These are phyloP conservation scores for Acanthosoma haemorrhoidale DNA, from an alignment of 2,888 invertebrate genomes.

Conservation along the genomic window DNA sequence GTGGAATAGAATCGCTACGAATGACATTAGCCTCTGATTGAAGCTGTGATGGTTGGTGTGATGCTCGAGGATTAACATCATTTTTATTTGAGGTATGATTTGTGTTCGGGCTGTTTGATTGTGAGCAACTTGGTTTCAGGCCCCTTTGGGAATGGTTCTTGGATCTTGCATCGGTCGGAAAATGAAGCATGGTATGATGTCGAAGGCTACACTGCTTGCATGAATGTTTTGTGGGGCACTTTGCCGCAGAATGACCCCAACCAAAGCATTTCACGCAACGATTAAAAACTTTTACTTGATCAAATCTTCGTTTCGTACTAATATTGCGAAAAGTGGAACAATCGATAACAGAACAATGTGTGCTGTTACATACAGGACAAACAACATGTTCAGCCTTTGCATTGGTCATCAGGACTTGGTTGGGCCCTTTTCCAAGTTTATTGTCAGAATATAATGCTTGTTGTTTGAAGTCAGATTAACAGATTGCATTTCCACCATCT, in stretches of 20 bases:
- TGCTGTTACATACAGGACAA: not conserved
- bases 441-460: too few species aligned
- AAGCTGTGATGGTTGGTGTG: not conserved
- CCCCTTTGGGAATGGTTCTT: not conserved
- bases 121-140: not conserved
- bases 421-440: too few species aligned
- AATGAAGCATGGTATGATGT: not conserved
- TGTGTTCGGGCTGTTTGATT: too few species aligned
- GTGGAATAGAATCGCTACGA: too few species aligned
- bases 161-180: not conserved
- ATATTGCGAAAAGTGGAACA: not conserved
- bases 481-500: too few species aligned
- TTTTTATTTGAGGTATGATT: not conserved
- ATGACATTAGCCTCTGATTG: too few species aligned
- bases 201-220: not conserved
- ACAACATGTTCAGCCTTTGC: not conserved
- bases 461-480: too few species aligned
- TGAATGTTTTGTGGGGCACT: not conserved
- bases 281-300: too few species aligned
- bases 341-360: not conserved
- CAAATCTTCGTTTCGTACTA: too few species aligned
- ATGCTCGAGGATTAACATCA: not conserved
- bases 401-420: not conserved
- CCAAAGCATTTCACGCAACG: too few species aligned
- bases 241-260: not conserved